Evolutionary conservation across 2,113 vertebrate genomes (phyloP).

Genomic region (Melanostigma gelatinosum): DNA sequence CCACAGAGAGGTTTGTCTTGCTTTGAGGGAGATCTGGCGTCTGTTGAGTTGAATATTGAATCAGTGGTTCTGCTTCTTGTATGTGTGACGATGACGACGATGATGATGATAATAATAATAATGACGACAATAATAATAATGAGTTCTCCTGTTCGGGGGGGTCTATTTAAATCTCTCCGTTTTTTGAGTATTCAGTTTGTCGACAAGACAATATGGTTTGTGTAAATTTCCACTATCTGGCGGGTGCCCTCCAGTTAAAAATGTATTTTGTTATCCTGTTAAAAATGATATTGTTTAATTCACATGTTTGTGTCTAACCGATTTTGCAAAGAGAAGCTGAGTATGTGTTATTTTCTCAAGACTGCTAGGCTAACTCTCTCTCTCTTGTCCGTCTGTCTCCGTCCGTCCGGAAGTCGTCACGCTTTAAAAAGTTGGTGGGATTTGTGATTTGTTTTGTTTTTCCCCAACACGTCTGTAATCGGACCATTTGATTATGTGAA

Average conservation of each 20-base stretch:
- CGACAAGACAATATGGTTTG: slow-evolving; percentile 68
- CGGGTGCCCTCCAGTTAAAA: slow-evolving; percentile 70
- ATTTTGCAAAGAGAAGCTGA: slow-evolving; percentile 57
- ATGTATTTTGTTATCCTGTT: slow-evolving; percentile 70
- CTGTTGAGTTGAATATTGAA: slow-evolving; percentile 49
- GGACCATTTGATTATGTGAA: slow-evolving; percentile 40
- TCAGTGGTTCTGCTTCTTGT: slow-evolving; percentile 65
- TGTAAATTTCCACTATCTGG: slow-evolving; percentile 73
- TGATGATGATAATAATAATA: slow-evolving; percentile 51
- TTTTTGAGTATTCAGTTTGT: slow-evolving; percentile 72
- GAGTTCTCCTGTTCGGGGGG: slow-evolving; percentile 70
- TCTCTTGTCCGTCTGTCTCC: slow-evolving; percentile 23
- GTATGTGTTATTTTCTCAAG: slow-evolving; percentile 72
- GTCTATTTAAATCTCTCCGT: slow-evolving; percentile 76
- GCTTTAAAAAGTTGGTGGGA: not conserved
- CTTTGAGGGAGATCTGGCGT: slow-evolving; percentile 54
- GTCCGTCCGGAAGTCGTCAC: slow-evolving; percentile 7
- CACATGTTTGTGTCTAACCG: slow-evolving; percentile 63
- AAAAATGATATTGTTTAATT: slow-evolving; percentile 72
- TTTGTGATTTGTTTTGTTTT: not conserved
- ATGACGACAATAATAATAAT: slow-evolving; percentile 62
- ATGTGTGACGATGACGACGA: slow-evolving; percentile 62
- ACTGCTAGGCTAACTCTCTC: slow-evolving; percentile 76
- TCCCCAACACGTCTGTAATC: slow-evolving; percentile 25
- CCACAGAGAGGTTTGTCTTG: slow-evolving; percentile 73